These are phyloP conservation scores for Schizotus pectinicornis DNA, from an alignment of 2,888 invertebrate species.

Conservation along the genomic window DNA sequence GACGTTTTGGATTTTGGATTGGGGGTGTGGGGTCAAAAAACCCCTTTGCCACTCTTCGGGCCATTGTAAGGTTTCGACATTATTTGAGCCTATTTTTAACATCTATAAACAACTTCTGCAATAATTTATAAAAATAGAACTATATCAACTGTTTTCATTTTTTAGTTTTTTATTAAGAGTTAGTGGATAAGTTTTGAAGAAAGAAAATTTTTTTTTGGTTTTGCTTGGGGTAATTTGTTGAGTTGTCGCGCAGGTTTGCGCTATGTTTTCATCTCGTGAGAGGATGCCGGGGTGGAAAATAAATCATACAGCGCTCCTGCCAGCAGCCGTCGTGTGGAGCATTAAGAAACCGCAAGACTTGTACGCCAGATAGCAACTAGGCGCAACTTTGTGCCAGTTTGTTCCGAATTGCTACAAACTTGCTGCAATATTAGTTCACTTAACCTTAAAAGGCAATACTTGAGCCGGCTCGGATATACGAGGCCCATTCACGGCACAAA, in stretches of 20 bases:
- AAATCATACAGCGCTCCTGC: slow-evolving; percentile 46
- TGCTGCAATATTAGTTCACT: slow-evolving; percentile 43
- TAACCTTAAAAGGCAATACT: slow-evolving; percentile 37
- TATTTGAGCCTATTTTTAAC: no score
- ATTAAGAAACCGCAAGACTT: slow-evolving; percentile 57
- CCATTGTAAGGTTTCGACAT: no score
- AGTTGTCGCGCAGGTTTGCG: neutral
- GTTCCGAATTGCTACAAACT: slow-evolving; percentile 44
- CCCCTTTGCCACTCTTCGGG: no score
- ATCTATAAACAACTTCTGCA: no score
- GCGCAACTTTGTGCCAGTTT: slow-evolving; percentile 52
- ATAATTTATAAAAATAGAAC: no score
- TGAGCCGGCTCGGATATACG: slow-evolving; percentile 14
- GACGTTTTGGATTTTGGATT: no score
- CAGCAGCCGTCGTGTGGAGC: slow-evolving; percentile 48
- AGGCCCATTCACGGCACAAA: slow-evolving; percentile 5
- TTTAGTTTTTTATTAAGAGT: no score
- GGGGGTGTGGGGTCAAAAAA: no score
- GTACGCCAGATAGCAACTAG: slow-evolving; percentile 53
- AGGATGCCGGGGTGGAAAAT: slow-evolving; percentile 23
- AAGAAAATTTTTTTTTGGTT: neutral
- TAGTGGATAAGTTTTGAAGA: neutral
- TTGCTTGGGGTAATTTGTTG: no score
- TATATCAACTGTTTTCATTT: no score
- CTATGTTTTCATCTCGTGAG: no score